Evolutionary conservation across 2,797 vertebrate genomes (phyloP), one percentile per base, ranked within the genome.

Genomic region (Zalophus californianus): DNA sequence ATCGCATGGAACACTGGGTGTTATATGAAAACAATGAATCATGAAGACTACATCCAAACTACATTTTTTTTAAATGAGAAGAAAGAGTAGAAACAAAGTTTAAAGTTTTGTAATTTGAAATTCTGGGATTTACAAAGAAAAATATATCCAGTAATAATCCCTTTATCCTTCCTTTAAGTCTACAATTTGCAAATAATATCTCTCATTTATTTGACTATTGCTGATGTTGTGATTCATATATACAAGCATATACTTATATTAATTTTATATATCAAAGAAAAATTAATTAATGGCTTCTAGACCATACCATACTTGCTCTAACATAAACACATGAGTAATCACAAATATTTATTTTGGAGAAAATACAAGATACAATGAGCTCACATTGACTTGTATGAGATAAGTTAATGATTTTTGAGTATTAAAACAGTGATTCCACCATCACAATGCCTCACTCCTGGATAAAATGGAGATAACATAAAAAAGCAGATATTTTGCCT

Each of bases 21-120:
- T 44, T 44, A 44, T 44, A 44, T 44, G 44, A 44, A 44, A 44
- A 44, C 44, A 44, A 44, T 44, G 44, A 44, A 44, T 44, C 44
- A 44, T 44, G 44, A 44, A 44, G 7, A 44, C 44, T 44, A 44
- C 3, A 38, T 38, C 38, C 38, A 38, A 38, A 38, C 38, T 38
- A 38, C 38, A 38, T 38, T 38, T 38, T 38, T 38, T 38, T 38
- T 44, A 44, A 38, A 38, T 38, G 38, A 38, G 38, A 38, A 44
- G 18, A 66, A 83, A 93, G 6, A 66, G 38, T 16, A 84, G 66
- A 90, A 84, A 78, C 16, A 29, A 94, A 85, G 15, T 48, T 66
- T 83, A 27, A 88, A 29, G 15, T 86, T 93, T 92, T 87, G 73
- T 54, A 66, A 84, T 52, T 82, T 84, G 27, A 83, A 78, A 75